Evolutionary conservation across 2,797 vertebrate species (phyloP), one percentile per base, ranked within the genome.

Genomic region (Microctenopoma steveboyesi): DNA sequence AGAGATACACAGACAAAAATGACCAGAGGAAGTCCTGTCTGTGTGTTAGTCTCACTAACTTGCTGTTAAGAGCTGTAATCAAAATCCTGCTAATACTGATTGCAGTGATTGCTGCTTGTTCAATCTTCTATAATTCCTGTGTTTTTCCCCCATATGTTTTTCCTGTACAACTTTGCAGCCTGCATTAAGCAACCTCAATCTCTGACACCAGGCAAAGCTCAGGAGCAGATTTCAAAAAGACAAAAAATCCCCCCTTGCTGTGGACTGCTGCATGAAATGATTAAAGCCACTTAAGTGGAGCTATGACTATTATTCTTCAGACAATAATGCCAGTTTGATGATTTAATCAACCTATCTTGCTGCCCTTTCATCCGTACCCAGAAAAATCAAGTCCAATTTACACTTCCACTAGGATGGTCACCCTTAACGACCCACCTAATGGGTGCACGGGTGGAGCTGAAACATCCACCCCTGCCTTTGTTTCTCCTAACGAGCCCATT

Each of bases 71-170:
- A 46, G 28, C 59, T 72, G 11, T 62, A 76, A 73, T 81, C 37
- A 68, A 76, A 78, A 74, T 70, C 48, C 72, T 69, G 62, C 58
- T 63, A 69, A 74, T 62, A 67, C 22, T 22, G 22, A 79, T 57
- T 77, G 48, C 65, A 35, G 33, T 78, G 61, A 83, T 84, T 75
- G 63, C 50, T 22, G 50, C 57, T 68, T 54, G 56, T 69, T 54
- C 11, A 1, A 53, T 55, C 64, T 25, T 63, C 48, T 39, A 72
- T 78, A 65, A 61, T 64, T 75, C 52, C 6, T 51, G 37, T 16
- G 39, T 9, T 51, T 18, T 22, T 22, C 22, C 22, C 22, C 22
- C 22, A 22, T 22, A 22, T 22, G 22, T 9, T 18, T 7, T 15
- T 22, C 9, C 16, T 27, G 10, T 30, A 30, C 37, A n/a, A 13